A percentile compares a stretch with the other conserved stretches of the same genome.
phyloP scores from a whole-genome alignment of 1,140 invertebrate species.

The Heliconius congener region DNA sequence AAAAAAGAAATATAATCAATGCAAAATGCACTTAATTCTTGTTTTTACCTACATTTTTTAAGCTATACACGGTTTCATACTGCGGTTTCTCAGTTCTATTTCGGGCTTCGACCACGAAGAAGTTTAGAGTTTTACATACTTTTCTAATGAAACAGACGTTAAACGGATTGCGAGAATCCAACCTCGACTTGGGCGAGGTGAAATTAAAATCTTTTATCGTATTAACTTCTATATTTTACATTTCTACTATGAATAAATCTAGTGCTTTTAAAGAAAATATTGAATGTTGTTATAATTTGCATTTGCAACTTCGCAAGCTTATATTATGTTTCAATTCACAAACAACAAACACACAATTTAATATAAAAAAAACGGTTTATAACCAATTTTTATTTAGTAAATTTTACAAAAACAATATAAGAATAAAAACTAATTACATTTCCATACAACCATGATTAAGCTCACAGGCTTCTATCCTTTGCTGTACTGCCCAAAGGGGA shows the following conservation, averaged over 20 bases:
- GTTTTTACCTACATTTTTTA: not conserved
- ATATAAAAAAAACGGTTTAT: not conserved
- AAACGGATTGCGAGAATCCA: conserved; percentile 18
- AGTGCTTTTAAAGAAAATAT: not conserved
- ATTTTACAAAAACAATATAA: not conserved
- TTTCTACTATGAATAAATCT: conserved; percentile 1
- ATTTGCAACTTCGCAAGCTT: too few relatives aligned
- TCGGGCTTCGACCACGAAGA: conserved; percentile 15
- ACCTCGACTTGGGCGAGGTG: not conserved
- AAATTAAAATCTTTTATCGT: conserved; percentile 36
- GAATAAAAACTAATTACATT: too few relatives aligned
- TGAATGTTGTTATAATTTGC: not conserved
- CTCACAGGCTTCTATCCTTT: conserved; percentile 26
- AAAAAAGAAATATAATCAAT: too few relatives aligned
- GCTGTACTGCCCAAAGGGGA: conserved; percentile 29
- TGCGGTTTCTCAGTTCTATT: conserved; percentile 25
- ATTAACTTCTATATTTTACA: conserved; percentile 25
- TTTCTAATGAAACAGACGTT: conserved; percentile 30
- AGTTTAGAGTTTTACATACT: conserved; percentile 24
- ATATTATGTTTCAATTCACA: too few relatives aligned
- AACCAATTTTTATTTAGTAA: too few relatives aligned
- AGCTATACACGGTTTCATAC: conserved; percentile 5
- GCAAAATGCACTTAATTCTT: too few relatives aligned
- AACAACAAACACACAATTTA: not conserved
- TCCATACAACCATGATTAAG: conserved; percentile 22